Conservation (phyloP, 2,113 vertebrate species). For the Mesoclemmys tuberculata region DNA sequence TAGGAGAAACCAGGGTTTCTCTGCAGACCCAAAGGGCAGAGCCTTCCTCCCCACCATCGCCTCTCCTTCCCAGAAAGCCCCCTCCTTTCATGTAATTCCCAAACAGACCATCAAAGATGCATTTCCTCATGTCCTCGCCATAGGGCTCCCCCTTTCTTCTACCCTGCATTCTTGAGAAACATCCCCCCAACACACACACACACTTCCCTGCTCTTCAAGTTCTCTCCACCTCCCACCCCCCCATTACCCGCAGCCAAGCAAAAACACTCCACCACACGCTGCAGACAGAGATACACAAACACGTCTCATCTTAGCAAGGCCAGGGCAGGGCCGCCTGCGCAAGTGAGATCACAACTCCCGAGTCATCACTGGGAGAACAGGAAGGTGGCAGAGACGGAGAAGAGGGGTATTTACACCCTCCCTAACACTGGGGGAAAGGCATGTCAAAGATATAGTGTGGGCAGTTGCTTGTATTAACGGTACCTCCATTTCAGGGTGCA, state of each 20-base stretch:
- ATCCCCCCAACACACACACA: no score
- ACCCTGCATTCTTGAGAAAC: neutral
- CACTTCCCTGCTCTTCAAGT: neutral
- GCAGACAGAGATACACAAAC: neutral
- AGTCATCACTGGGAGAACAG: no score
- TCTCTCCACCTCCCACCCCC: neutral
- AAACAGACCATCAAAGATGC: neutral
- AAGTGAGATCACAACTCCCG: neutral
- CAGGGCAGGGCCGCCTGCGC: neutral
- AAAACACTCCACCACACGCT: fast-evolving
- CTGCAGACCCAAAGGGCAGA: neutral
- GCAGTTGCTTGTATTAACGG: neutral
- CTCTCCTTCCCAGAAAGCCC: neutral
- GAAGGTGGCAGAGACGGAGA: no score
- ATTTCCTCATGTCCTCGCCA: neutral
- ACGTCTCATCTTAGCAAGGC: neutral
- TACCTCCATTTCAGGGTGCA: neutral
- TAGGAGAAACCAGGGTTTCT: neutral
- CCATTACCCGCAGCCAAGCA: neutral
- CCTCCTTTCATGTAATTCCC: neutral
- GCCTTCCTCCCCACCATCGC: neutral
- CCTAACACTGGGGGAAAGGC: neutral
- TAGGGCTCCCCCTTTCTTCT: neutral
- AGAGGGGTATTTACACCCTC: neutral
- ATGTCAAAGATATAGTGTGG: neutral